Base-by-base conservation (phyloP, 2,113 vertebrate species). In the Panurus biarmicus region DNA sequence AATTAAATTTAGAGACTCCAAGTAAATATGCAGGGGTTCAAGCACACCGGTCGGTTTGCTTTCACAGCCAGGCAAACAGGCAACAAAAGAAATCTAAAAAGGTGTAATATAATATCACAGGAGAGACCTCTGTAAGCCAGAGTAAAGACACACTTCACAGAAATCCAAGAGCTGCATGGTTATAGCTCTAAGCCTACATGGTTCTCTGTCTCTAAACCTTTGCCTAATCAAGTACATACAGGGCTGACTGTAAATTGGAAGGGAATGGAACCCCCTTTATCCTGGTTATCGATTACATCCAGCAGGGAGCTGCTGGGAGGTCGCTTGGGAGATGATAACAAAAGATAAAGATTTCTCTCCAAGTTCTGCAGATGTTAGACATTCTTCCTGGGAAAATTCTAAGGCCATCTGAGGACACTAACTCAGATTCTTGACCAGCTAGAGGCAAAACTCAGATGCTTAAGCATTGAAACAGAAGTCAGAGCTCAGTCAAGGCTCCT, bases 1-100 rank as follows among this genome's bases (percentile, higher is more conserved):
- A 94, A 94, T 89, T 87, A 95, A 91, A 93, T 90, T 93, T 73
- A 85, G 64, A 45, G 64, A 45, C 71, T 79, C 35, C 21, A 7
- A 89, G 54, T 58, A 87, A 90, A 89, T 58, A 83, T 4, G 35
- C 89, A 80, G 40, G 45, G 44, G 21, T 87, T 95, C 74, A 86
- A 85, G 56, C 31, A 71, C 20, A 18, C 35, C 36, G 4, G 56
- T 36, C 57, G 40, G 36, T 51, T 73, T 67, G 56, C 44, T 90
- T 88, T 74, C 71, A 79, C 54, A 82, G 91, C 42, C 6, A 6
- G 38, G 71, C 29, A 85, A 93, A 92, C 70, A 89, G 89, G 42
- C 38, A 89, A 74, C 45, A 89, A 25, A 75, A 89, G 73, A 73
- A 89, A 56, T 40, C 11, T 40, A 14, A 51, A 79, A 89, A 91